These are phyloP conservation scores for Lepus oiostolus DNA, from an alignment of 2,797 vertebrate species.

Conservation along the genomic window DNA sequence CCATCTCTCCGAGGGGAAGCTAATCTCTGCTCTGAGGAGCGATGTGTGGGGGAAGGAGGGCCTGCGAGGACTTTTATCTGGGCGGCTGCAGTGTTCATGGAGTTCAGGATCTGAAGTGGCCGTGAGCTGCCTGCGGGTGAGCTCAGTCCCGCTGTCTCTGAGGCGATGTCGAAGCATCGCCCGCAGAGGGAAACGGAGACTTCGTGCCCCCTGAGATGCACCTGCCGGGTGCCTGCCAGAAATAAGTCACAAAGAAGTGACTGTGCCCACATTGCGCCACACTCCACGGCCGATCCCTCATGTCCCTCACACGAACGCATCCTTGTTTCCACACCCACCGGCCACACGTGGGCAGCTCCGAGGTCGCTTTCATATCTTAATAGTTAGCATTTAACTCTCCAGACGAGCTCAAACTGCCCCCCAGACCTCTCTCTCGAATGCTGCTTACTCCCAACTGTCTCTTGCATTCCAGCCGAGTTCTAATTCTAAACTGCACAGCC, in stretches of 20 bases:
- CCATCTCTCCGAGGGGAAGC: neutral
- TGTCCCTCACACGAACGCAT: too few species aligned
- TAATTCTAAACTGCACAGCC: too few species aligned
- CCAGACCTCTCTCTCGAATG: neutral
- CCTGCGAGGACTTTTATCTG: neutral
- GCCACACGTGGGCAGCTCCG: neutral
- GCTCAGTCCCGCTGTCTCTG: neutral
- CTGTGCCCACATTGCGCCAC: too few species aligned
- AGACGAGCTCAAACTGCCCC: neutral
- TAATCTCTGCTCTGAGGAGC: neutral
- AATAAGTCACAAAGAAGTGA: conserved; percentile 23
- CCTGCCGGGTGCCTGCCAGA: neutral
- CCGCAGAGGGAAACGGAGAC: neutral
- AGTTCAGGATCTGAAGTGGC: neutral
- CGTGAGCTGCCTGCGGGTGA: neutral
- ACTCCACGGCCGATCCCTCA: too few species aligned
- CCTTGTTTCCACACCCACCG: neutral
- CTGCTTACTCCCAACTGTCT: neutral
- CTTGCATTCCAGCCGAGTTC: neutral
- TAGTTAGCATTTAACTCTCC: neutral
- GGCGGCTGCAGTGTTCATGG: neutral
- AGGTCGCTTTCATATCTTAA: neutral
- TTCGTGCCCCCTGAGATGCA: neutral
- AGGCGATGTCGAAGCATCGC: neutral
- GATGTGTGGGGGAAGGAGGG: neutral